Percentiles rank a stretch among this genome's conserved stretches.
phyloP scores from a whole-genome alignment of 2,888 invertebrate genomes.

The Polydrusus cervinus region DNA sequence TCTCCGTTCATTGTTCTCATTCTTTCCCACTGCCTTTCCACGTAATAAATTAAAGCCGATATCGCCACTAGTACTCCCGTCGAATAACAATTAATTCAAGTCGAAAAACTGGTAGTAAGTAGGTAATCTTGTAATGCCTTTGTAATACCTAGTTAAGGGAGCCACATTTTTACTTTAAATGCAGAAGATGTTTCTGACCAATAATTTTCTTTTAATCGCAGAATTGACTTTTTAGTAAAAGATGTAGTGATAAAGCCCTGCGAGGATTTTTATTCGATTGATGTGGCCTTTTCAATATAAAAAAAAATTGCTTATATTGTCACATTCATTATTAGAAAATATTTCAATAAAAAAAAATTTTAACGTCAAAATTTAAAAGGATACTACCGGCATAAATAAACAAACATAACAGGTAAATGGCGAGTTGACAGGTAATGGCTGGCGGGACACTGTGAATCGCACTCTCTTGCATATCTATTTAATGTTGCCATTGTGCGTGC shows the following conservation, averaged over 20 bases:
- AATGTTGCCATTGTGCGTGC: no score
- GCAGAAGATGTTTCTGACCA: conserved; percentile 13
- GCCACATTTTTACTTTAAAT: conserved; percentile 30
- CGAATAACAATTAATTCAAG: conserved; percentile 35
- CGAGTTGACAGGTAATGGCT: no score
- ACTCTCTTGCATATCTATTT: no score
- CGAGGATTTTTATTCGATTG: no score
- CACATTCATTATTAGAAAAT: no score
- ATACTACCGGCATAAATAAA: no score
- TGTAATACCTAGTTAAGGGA: conserved; percentile 25
- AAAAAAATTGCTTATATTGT: no score
- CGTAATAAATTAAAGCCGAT: conserved; percentile 43
- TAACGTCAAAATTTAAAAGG: no score
- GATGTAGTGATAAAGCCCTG: neutral
- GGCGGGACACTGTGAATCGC: no score
- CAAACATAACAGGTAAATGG: no score
- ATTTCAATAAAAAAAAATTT: no score
- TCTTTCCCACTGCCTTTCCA: conserved; percentile 39
- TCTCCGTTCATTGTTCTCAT: conserved; percentile 50
- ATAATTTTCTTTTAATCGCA: conserved; percentile 20
- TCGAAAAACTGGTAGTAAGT: conserved; percentile 24
- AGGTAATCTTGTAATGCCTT: conserved; percentile 31
- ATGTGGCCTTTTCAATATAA: no score
- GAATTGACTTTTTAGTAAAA: conserved; percentile 11
- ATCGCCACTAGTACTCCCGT: conserved; percentile 21